These are phyloP conservation scores for Geophilus truncorum DNA, from an alignment of 2,888 invertebrate genomes.

Conservation along the genomic window DNA sequence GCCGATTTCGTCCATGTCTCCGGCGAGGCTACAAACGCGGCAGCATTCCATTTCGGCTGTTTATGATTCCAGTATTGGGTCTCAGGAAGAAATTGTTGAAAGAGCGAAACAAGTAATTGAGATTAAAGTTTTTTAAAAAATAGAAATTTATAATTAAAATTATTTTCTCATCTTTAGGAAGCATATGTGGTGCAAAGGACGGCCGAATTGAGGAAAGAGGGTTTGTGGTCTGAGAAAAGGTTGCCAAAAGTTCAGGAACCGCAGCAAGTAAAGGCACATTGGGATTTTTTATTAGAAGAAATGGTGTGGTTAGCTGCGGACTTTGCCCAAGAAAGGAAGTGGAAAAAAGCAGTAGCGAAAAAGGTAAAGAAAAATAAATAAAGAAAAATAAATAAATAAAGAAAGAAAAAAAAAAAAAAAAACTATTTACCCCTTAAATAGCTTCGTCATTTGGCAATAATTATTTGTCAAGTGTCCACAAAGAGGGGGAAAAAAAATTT, in stretches of 20 bases:
- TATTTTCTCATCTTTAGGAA: no score
- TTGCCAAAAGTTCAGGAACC: slow-evolving; percentile 90
- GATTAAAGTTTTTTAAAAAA: background rate
- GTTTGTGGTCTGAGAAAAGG: slow-evolving; percentile 87
- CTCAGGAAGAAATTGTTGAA: slow-evolving; percentile 73
- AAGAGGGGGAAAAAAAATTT: slow-evolving; percentile 28
- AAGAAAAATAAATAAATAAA: no score
- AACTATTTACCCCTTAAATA: background rate
- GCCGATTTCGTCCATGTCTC: slow-evolving; percentile 41
- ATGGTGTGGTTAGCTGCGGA: slow-evolving; percentile 98
- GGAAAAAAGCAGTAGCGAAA: slow-evolving; percentile 93
- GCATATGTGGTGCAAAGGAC: slow-evolving; percentile 91
- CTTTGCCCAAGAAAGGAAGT: slow-evolving; percentile 94
- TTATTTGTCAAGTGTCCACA: slow-evolving; percentile 20
- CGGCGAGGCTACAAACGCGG: slow-evolving; percentile 37
- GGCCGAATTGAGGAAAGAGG: slow-evolving; percentile 84
- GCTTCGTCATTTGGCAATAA: background rate
- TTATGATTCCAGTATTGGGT: slow-evolving; percentile 47
- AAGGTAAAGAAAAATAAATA: no score
- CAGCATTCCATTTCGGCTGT: slow-evolving; percentile 45
- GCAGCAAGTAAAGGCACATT: slow-evolving; percentile 84
- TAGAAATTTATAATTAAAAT: no score
- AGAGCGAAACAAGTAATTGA: slow-evolving; percentile 67
- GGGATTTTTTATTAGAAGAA: slow-evolving; percentile 98
- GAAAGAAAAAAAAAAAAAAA: background rate